Evolutionary conservation across 2,888 invertebrate species (phyloP).

Genomic region (Drosophila kuntzei): DNA sequence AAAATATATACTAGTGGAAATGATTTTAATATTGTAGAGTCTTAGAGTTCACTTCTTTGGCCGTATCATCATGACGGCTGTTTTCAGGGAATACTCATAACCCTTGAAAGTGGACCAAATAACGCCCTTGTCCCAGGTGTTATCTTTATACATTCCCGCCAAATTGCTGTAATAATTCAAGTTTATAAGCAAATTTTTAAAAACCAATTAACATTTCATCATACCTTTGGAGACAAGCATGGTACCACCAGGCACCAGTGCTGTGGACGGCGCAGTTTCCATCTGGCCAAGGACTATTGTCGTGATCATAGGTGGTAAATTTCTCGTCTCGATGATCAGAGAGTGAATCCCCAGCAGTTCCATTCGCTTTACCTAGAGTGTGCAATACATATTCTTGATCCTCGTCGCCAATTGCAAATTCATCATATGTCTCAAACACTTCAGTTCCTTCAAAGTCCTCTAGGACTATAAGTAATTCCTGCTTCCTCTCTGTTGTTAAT

Average conservation of each 20-base stretch:
- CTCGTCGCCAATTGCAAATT: not conserved
- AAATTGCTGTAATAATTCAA: not conserved
- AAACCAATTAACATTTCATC: not conserved
- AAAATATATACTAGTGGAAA: no score
- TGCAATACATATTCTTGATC: not conserved
- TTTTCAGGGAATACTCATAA: not conserved
- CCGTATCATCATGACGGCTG: slow-evolving; percentile 16
- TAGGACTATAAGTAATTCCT: not conserved
- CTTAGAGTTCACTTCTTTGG: not conserved
- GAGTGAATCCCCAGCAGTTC: slow-evolving; percentile 16
- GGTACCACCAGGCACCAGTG: slow-evolving; percentile 4
- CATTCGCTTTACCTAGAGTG: not conserved
- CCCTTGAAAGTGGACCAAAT: not conserved
- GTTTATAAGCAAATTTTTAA: not conserved
- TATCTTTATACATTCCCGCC: not conserved
- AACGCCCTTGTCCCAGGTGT: not conserved
- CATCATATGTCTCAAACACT: not conserved
- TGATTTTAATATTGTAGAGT: no score
- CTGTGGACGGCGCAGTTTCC: not conserved
- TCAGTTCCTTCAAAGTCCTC: slow-evolving; percentile 1
- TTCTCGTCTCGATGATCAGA: not conserved
- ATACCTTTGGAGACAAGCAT: not conserved
- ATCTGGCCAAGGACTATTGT: not conserved
- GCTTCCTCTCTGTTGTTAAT: not conserved
- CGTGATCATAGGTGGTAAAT: not conserved